Conservation (phyloP, 2,888 invertebrate species). For the Epiblema foenella region DNA sequence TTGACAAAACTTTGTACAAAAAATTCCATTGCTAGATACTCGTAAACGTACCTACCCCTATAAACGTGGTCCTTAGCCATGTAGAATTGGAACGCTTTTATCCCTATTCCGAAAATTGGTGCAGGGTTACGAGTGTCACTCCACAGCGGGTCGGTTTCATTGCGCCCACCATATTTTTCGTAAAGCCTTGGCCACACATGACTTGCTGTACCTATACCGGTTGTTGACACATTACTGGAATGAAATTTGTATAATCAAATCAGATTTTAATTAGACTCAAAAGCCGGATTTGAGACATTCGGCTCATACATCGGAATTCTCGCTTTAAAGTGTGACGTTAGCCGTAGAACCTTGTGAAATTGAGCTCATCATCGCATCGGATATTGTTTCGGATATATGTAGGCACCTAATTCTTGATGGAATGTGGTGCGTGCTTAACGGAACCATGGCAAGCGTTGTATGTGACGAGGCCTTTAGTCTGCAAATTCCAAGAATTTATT, state of each 20-base stretch:
- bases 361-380: too few relatives aligned
- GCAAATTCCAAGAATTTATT: slow-evolving; percentile 80
- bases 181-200: slow-evolving; percentile 34
- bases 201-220: neutral
- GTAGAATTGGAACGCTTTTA: slow-evolving; percentile 19
- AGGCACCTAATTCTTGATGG: neutral
- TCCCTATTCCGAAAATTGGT: slow-evolving; percentile 32
- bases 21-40: too few relatives aligned
- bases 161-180: slow-evolving; percentile 63
- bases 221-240: neutral
- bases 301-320: too few relatives aligned
- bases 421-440: slow-evolving; percentile 1
- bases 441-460: slow-evolving; percentile 50
- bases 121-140: slow-evolving; percentile 46
- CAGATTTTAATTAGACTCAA: too few relatives aligned
- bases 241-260: too few relatives aligned
- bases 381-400: too few relatives aligned
- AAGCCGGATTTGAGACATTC: too few relatives aligned
- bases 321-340: too few relatives aligned
- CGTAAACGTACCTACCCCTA: too few relatives aligned
- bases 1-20: too few relatives aligned
- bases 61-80: too few relatives aligned
- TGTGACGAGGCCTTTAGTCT: slow-evolving; percentile 43
- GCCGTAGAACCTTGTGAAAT: too few relatives aligned
- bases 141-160: slow-evolving; percentile 56